Base-by-base conservation (phyloP, 2,888 invertebrate species). In the Ectemnius continuus region DNA sequence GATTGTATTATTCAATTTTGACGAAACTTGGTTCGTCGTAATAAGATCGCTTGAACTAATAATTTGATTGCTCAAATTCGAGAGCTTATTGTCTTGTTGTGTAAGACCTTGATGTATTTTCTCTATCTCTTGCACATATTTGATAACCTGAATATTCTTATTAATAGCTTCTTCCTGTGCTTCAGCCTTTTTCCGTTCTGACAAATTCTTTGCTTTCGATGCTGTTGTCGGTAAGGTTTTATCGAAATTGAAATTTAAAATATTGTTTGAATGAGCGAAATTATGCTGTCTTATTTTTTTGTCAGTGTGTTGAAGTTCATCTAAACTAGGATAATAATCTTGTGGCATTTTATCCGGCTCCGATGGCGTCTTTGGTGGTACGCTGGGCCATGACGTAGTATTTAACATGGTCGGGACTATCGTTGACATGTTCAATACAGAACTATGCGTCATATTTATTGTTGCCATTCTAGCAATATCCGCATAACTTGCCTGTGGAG, bases 401-500 rank as follows among this genome's bases (percentile, higher is more conserved):
- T 84, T 88, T 48, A 88, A 75, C 81, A 88, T 86, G 57, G 81
- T 88, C 11, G 87, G 88, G 61, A 85, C 86, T 62, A 86, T 85
- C 61, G 87, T 84, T 18, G 90, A 85, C 68, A 88, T 87, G 63
- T 87, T 88, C 57, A 89, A 73, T 56, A 86, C 86, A 5, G 88
- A 84, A 70, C 79, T 87, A 11, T 87, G 84, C 18, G 89, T 83
- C 77, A 88, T 87, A 62, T 90, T 91, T 26, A 91, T 88, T 23
- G 89, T 88, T 16, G 91, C 91, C 85, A 92, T 93, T 82, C 95
- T 93, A 65, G 96, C 95, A 85, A 97, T 97, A 87, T 96, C 97
- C 0, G 97, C 97, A 91, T 97, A 97, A 14, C 96, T 96, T 60
- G 93, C 94, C 86, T 92, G 92, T 14, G 92, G 92, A 52, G 93